Conservation (phyloP, 2,797 vertebrate genomes). For the Orestias chungarensis region DNA sequence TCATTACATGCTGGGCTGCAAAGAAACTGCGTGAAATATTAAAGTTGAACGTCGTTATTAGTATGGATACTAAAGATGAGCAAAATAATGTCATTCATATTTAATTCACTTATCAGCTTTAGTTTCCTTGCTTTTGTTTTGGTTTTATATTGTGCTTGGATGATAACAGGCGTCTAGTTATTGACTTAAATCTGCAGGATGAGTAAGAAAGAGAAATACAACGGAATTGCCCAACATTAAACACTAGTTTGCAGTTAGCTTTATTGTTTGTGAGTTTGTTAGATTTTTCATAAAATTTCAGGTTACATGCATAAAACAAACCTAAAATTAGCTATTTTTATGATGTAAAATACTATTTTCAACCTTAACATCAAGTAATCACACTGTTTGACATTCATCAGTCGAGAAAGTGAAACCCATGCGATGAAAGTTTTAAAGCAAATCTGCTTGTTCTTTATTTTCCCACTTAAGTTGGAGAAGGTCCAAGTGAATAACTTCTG, state of each 20-base stretch:
- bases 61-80: too few species aligned
- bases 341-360: conserved; percentile 2
- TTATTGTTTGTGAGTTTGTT: neutral
- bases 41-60: neutral
- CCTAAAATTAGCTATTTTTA: neutral
- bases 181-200: neutral
- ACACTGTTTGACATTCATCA: conserved; percentile 19
- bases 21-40: neutral
- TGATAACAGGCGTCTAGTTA: neutral
- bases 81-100: neutral
- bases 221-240: too few species aligned
- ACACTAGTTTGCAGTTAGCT: neutral
- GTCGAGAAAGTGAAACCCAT: conserved; percentile 10
- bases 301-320: neutral
- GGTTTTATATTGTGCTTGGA: neutral
- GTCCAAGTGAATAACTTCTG: conserved; percentile 51
- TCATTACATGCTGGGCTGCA: neutral
- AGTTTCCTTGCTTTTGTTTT: neutral
- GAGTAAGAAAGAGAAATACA: neutral
- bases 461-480: conserved; percentile 40
- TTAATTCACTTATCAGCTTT: conserved; percentile 10
- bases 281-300: neutral
- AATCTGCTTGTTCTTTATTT: conserved; percentile 60
- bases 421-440: conserved; percentile 12
- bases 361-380: neutral